Base-by-base conservation (phyloP, 2,113 vertebrate genomes). In the Cricetomys ansorgei region DNA sequence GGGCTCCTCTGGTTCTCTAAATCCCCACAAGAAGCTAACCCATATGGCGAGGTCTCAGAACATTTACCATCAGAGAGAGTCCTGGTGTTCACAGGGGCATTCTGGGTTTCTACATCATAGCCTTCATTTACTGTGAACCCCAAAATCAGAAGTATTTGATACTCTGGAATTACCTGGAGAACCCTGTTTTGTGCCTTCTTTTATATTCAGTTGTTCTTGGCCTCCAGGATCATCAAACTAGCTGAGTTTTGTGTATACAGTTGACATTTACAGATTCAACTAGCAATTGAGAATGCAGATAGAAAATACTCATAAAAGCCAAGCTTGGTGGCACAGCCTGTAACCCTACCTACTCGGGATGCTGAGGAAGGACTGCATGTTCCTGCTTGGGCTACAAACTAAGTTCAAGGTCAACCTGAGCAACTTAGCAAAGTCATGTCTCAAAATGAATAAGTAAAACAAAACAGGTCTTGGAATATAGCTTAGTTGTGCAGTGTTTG, bases 101-200 rank as follows among this genome's bases (percentile, higher is more conserved):
- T 12, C 0, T 23, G 2, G 5, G 2, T 31, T 45, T 67, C 64
- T 16, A 79, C 7, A 31, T 27, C 43, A 34, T 34, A 43, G 79
- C 17, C 25, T 69, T 72, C 13, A 7, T 10, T 3, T 16, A 25
- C 62, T 25, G 53, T 45, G 25, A n/a, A 21, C n/a, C 40, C 27
- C 48, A 31, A 16, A 17, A 43, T 29, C 1, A 0, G 43, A 25
- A 31, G 50, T 12, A 7, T 37, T 34, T 1, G 0, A 15, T 3
- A 10, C 29, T 48, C 59, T 12, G 5, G 67, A 15, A 48, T 45
- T 79, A 29, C 55, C 59, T n/a, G 4, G 62, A 83, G 81, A 62
- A 31, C 64, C n/a, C 73, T 53, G 27, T n/a, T 19, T 80, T 29
- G 43, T 34, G 17, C 43, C 15, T 55, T 12, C 57, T 79, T 55